Evolutionary conservation across 2,888 invertebrate species (phyloP).

Genomic region (Phortica magna): DNA sequence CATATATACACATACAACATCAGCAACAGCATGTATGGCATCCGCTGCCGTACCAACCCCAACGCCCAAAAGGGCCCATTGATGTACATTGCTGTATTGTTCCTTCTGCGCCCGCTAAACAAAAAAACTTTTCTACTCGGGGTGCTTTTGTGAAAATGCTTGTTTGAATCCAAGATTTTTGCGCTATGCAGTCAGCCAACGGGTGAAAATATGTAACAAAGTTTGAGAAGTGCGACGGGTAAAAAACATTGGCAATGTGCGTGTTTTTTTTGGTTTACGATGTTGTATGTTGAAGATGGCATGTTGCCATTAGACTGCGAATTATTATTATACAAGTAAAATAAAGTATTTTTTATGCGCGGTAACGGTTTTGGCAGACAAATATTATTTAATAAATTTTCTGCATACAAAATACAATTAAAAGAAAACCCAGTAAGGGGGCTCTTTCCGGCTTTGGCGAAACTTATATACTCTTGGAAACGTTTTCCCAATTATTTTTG

Average conservation of each 20-base stretch:
- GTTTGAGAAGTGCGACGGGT: background rate
- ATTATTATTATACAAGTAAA: background rate
- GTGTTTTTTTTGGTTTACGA: conserved; percentile 4
- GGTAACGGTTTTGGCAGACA: no score
- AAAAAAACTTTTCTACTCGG: conserved; percentile 58
- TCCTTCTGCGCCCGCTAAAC: background rate
- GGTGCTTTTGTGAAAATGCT: conserved; percentile 45
- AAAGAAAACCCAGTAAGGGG: no score
- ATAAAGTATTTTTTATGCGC: background rate
- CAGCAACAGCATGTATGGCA: conserved; percentile 26
- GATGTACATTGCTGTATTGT: background rate
- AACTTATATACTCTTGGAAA: no score
- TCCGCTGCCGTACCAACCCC: background rate
- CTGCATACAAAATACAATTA: no score
- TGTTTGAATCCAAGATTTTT: conserved; percentile 60
- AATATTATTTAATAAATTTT: no score
- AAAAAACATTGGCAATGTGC: background rate
- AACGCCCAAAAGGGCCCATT: conserved; percentile 45
- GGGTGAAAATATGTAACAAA: background rate
- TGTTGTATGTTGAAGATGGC: conserved; percentile 3
- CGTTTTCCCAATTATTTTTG: no score
- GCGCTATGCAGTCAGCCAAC: conserved; percentile 5
- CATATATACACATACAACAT: conserved; percentile 50
- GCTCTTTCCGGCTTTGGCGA: no score
- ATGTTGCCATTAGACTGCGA: conserved; percentile 8